Evolutionary conservation across 2,113 vertebrate species (phyloP).

Genomic region (Antechinus flavipes): DNA sequence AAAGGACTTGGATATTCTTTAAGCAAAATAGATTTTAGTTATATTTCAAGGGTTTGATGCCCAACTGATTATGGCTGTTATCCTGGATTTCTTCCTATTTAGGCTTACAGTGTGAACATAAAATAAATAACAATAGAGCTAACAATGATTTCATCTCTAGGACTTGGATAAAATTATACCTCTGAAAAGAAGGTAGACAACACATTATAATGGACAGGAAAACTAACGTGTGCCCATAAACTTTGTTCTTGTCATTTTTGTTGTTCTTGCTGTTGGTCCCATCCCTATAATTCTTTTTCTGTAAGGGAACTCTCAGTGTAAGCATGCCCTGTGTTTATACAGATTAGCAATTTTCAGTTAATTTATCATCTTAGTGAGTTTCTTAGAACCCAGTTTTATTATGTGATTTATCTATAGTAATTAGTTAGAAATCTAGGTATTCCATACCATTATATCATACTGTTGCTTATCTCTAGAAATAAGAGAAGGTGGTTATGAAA

Average conservation of each 20-base stretch:
- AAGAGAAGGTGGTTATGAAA: background rate
- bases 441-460: background rate
- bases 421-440: background rate
- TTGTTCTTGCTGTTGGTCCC: background rate
- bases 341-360: background rate
- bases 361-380: background rate
- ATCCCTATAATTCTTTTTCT: background rate
- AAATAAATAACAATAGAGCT: no score
- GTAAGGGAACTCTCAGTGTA: background rate
- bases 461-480: background rate
- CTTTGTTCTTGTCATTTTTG: background rate
- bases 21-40: background rate
- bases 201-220: background rate
- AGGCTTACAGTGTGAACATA: background rate
- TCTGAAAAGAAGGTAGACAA: background rate
- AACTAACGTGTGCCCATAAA: background rate
- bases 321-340: background rate
- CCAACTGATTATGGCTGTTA: background rate
- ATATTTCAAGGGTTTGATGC: background rate
- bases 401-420: background rate
- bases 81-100: background rate
- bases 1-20: background rate
- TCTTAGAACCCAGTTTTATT: background rate
- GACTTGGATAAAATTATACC: background rate
- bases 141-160: background rate